phyloP scores from a whole-genome alignment of 2,113 vertebrate genomes.

The Pollachius pollachius region DNA sequence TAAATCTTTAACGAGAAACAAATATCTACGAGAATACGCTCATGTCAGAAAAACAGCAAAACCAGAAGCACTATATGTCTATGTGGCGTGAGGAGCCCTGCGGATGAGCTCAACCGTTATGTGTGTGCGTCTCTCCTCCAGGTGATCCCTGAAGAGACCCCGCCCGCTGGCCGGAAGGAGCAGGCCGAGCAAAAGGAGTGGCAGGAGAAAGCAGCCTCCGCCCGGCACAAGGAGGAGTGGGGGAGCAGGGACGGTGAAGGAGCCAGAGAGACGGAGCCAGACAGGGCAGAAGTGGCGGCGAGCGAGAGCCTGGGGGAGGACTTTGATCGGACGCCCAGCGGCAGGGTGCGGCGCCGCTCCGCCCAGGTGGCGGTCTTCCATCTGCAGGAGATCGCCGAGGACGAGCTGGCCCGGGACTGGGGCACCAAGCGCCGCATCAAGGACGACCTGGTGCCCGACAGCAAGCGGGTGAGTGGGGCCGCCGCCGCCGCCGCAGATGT shows the following conservation, averaged over 20 bases:
- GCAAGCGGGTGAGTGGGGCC: slow-evolving; percentile 81
- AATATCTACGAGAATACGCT: too few species aligned
- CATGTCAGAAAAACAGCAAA: too few species aligned
- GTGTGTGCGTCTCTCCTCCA: slow-evolving; percentile 25
- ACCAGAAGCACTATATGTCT: too few species aligned
- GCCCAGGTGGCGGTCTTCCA: slow-evolving; percentile 96
- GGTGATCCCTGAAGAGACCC: slow-evolving; percentile 49
- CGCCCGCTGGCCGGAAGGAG: slow-evolving; percentile 46
- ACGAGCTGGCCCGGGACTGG: slow-evolving; percentile 92
- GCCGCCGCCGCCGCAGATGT: neutral
- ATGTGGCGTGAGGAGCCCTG: neutral
- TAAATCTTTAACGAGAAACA: too few species aligned
- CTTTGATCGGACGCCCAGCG: slow-evolving; percentile 91
- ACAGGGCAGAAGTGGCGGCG: slow-evolving; percentile 7
- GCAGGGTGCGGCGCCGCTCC: slow-evolving; percentile 88
- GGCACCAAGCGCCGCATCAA: slow-evolving; percentile 90
- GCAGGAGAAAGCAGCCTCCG: slow-evolving; percentile 32
- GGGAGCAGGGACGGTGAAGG: slow-evolving; percentile 35
- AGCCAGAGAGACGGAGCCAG: slow-evolving; percentile 44
- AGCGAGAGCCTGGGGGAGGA: slow-evolving; percentile 73
- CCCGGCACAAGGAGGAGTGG: slow-evolving; percentile 46
- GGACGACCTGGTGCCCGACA: slow-evolving; percentile 95
- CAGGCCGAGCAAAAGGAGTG: slow-evolving; percentile 54
- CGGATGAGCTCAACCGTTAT: neutral
- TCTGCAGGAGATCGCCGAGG: slow-evolving; percentile 95